Evolutionary conservation across 2,888 invertebrate species (phyloP).

Genomic region (Sminthurinus aureus): DNA sequence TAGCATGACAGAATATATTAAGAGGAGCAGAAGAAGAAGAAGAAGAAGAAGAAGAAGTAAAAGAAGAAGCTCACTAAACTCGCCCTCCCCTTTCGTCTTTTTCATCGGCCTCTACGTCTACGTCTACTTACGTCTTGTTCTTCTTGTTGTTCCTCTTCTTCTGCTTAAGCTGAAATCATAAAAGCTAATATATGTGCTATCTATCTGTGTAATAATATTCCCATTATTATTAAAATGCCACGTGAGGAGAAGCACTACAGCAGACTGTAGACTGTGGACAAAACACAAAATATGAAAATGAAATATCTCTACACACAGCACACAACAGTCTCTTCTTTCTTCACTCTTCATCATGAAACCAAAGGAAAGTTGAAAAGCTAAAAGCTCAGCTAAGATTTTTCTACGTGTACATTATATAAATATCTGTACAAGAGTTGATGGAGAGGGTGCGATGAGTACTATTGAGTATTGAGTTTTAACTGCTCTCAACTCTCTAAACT

Average conservation of each 20-base stretch:
- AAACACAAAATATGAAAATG: no score
- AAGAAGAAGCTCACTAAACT: no score
- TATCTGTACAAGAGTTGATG: slow-evolving; percentile 5
- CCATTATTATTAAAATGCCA: background rate
- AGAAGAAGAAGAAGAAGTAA: background rate
- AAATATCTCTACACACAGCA: no score
- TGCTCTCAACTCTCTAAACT: background rate
- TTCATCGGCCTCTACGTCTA: no score
- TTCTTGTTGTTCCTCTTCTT: background rate
- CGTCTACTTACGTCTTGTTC: no score
- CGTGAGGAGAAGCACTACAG: background rate
- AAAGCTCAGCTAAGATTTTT: background rate
- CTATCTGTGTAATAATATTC: no score
- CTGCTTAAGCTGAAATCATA: slow-evolving; percentile 30
- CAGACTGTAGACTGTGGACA: background rate
- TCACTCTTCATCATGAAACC: background rate
- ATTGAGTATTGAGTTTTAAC: background rate
- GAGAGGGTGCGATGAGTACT: slow-evolving; percentile 16
- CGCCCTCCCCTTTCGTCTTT: no score
- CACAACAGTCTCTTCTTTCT: no score
- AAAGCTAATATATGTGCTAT: background rate
- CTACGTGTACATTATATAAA: background rate
- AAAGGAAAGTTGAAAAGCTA: background rate
- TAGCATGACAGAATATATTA: slow-evolving; percentile 16
- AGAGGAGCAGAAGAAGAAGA: background rate